Conservation (phyloP, 2,888 invertebrate species). For the Cheilosia urbana region DNA sequence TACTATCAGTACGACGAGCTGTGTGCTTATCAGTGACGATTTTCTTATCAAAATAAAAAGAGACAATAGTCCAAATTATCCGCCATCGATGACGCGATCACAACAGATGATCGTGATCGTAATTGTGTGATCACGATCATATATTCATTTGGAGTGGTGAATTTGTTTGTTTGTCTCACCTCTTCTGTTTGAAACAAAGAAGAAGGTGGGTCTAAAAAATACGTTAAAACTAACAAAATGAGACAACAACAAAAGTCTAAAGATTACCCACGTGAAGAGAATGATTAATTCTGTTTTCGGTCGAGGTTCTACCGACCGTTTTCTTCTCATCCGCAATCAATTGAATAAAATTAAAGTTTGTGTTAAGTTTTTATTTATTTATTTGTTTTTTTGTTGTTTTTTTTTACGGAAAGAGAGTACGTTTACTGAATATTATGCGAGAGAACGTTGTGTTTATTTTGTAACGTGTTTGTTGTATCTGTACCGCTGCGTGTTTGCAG, state of each 20-base stretch:
- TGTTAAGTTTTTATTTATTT: slow-evolving; percentile 48
- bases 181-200: slow-evolving; percentile 44
- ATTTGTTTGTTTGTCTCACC: neutral
- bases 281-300: slow-evolving; percentile 56
- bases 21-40: slow-evolving; percentile 58
- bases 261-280: slow-evolving; percentile 70
- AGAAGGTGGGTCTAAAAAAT: slow-evolving; percentile 36
- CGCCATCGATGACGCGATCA: slow-evolving; percentile 33
- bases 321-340: slow-evolving; percentile 45
- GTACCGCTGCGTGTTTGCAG: slow-evolving; percentile 37
- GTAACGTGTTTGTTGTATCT: slow-evolving; percentile 25
- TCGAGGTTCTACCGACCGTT: slow-evolving; percentile 31
- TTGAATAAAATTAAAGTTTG: slow-evolving; percentile 52
- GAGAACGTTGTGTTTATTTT: slow-evolving; percentile 60
- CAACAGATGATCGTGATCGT: slow-evolving; percentile 60
- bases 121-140: neutral
- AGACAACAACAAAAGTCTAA: slow-evolving; percentile 18
- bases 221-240: slow-evolving; percentile 5
- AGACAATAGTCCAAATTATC: slow-evolving; percentile 28
- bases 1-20: slow-evolving; percentile 39
- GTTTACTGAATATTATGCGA: slow-evolving; percentile 63
- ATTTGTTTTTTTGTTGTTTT: slow-evolving; percentile 19
- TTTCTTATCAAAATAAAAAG: slow-evolving; percentile 30
- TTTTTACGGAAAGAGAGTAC: slow-evolving; percentile 43
- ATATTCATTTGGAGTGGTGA: neutral